phyloP scores from a whole-genome alignment of 2,113 vertebrate genomes.

The Gopherus evgoodei region DNA sequence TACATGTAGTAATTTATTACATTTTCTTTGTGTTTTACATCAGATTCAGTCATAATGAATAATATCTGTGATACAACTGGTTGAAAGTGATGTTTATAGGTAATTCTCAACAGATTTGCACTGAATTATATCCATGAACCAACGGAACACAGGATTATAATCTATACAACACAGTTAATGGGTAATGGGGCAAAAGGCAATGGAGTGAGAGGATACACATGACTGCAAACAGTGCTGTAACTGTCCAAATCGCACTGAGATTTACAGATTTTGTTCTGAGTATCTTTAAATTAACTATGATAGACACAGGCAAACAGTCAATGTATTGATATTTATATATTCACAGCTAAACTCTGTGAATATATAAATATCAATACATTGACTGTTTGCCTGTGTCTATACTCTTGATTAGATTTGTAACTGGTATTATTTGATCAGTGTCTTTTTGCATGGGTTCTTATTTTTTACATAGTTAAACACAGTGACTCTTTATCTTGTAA shows the following conservation, averaged over 20 bases:
- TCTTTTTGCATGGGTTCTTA: neutral
- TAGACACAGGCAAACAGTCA: too few relatives aligned
- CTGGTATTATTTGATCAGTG: neutral
- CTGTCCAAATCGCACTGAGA: neutral
- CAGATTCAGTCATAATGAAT: neutral
- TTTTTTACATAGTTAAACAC: conserved; percentile 30
- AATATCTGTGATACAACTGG: neutral
- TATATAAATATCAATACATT: neutral
- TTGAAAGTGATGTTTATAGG: conserved; percentile 40
- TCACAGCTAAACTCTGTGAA: too few relatives aligned
- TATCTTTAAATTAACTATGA: conserved; percentile 16
- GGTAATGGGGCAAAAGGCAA: neutral
- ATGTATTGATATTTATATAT: too few relatives aligned
- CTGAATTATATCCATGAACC: neutral
- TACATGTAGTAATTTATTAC: neutral
- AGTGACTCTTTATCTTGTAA: conserved; percentile 35
- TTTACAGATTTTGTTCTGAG: neutral
- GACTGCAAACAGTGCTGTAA: neutral
- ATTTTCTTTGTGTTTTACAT: neutral
- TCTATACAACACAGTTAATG: neutral
- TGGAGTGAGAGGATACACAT: neutral
- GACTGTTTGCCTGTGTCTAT: neutral
- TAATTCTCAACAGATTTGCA: neutral
- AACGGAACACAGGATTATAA: neutral
- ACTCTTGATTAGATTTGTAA: neutral